Base-by-base conservation (phyloP, 2,888 invertebrate species). In the Coelogynopora nodosa region DNA sequence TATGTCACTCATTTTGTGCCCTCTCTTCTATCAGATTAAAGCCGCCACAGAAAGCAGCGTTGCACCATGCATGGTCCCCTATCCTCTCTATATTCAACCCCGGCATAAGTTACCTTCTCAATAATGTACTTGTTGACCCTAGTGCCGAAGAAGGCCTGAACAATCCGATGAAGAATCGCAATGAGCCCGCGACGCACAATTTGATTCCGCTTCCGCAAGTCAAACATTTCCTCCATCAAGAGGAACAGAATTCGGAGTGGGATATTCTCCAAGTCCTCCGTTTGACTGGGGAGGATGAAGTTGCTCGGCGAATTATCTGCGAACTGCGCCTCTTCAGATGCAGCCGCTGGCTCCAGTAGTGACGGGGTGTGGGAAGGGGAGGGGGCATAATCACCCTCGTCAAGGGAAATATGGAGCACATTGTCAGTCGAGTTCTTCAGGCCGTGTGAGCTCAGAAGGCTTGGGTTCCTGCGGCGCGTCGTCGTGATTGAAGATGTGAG, bases 141-240 rank as follows among this genome's bases (percentile, higher is more conserved):
- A 90, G 95, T 95, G 27, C 95, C 95, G 90, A 95, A 94, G 93
- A 95, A 95, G 27, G 95, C 94, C 88, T 95, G 94, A 84, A 96
- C 94, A 86, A 96, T 94, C 92, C 95, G 95, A 26, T 95, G 92
- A 27, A 96, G 91, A 74, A 96, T 92, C 10, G 94, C 94, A 2
- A 95, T 94, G 88, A 96, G 94, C 87, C 95, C 93, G 85, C 95
- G 93, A 67, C 96, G 92, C 84, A 96, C 93, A 95, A 95, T 96
- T 89, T 95, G 95, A 90, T 95, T 95, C 89, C 95, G 93, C 84
- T 94, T 94, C 91, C 95, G 94, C 87, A 96, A 92, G 91, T 96
- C 95, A 91, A 96, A 96, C 0, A 96, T 94, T 92, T 96, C 96
- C 90, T 96, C 95, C 94, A 96, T 94, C 85, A 96, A 91, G 27